These are phyloP conservation scores for Meles meles DNA, from an alignment of 2,113 vertebrate genomes.

Conservation along the genomic window DNA sequence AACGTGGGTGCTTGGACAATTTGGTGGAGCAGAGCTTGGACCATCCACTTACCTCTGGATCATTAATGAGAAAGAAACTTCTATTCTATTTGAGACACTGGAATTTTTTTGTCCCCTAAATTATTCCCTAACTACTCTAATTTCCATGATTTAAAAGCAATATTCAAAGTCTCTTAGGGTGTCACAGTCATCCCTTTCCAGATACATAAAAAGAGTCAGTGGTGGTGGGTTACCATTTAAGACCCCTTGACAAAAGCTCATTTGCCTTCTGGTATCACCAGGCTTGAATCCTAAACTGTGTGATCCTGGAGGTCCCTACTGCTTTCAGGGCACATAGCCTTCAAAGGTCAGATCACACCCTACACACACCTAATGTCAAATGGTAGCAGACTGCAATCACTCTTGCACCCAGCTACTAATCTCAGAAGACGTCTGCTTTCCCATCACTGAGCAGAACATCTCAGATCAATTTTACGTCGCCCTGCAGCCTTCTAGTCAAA, in stretches of 20 bases:
- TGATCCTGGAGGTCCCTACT: not conserved
- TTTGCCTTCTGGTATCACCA: not conserved
- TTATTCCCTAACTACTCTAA: not conserved
- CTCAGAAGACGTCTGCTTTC: not conserved
- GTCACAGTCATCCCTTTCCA: not conserved
- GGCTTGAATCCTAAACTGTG: not conserved
- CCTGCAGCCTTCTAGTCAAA: conserved; percentile 36
- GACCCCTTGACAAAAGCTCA: not conserved
- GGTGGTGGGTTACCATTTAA: not conserved
- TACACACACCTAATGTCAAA: not conserved
- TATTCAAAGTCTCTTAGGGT: not conserved
- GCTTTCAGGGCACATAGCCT: not conserved
- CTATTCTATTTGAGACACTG: not conserved
- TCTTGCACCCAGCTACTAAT: not conserved
- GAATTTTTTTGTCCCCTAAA: not conserved
- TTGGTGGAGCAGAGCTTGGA: not conserved
- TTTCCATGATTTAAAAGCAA: not conserved
- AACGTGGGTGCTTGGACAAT: not conserved
- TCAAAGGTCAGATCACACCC: not conserved
- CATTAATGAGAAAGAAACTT: not conserved
- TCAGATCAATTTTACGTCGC: conserved; percentile 23
- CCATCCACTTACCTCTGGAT: not conserved
- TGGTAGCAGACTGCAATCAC: not conserved
- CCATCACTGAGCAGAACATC: not conserved
- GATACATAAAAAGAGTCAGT: not conserved